Evolutionary conservation across 1,140 invertebrate genomes (phyloP).

Genomic region (Heliconius hermathena): DNA sequence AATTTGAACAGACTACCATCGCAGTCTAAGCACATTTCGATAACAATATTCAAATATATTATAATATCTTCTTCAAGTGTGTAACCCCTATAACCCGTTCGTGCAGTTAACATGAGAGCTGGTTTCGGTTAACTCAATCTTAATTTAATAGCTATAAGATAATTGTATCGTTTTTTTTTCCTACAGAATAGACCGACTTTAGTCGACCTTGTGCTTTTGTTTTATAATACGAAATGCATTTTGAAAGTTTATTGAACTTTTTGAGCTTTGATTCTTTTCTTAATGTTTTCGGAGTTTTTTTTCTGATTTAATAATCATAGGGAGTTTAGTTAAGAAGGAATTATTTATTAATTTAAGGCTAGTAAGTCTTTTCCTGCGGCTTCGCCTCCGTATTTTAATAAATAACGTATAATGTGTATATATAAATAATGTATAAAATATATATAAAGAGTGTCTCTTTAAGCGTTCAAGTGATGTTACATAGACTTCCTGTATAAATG

Average conservation of each 20-base stretch:
- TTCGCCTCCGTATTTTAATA: no score
- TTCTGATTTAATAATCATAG: background rate
- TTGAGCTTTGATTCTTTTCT: background rate
- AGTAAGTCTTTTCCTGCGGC: no score
- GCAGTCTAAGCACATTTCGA: no score
- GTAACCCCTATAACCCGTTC: conserved; percentile 38
- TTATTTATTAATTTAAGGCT: no score
- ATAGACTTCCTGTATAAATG: no score
- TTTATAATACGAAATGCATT: conserved; percentile 20
- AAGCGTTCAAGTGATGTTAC: no score
- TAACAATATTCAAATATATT: no score
- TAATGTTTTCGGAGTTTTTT: background rate
- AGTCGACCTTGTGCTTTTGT: conserved; percentile 26
- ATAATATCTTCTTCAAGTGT: conserved; percentile 19
- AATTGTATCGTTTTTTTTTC: conserved; percentile 52
- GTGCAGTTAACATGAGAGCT: conserved; percentile 44
- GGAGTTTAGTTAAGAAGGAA: background rate
- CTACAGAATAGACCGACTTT: conserved; percentile 31
- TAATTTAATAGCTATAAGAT: conserved; percentile 58
- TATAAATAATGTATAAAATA: no score
- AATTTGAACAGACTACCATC: no score
- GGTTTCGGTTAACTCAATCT: conserved; percentile 55
- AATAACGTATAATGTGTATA: no score
- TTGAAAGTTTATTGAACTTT: conserved; percentile 8
- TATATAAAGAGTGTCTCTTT: no score